Conservation (phyloP, 2,888 invertebrate species). For the Venustoraphidia nigricollis region DNA sequence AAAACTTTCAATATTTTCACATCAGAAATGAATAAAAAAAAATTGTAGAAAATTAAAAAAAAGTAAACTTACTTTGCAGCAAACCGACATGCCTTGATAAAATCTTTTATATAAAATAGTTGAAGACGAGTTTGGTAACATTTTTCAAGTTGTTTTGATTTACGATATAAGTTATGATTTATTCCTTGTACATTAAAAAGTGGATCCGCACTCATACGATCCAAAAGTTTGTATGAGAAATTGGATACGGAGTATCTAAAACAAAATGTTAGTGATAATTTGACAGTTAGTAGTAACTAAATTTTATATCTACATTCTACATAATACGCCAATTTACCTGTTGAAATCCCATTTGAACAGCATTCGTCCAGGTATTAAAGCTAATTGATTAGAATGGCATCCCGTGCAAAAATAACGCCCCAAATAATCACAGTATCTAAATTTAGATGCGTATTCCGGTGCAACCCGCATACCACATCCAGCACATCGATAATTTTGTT, state of each 20-base stretch:
- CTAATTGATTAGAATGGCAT: conserved; percentile 64
- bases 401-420: conserved; percentile 77
- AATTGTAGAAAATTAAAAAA: too few species aligned
- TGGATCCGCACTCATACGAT: conserved; percentile 62
- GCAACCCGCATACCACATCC: conserved; percentile 74
- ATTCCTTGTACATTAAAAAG: conserved; percentile 59
- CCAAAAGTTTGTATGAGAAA: conserved; percentile 60
- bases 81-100: conserved; percentile 52
- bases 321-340: conserved; percentile 23
- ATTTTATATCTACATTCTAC: too few species aligned
- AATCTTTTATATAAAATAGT: conserved; percentile 52
- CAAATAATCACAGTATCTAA: conserved; percentile 69
- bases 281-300: conserved; percentile 20
- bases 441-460: conserved; percentile 51
- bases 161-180: conserved; percentile 47
- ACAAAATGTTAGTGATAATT: conserved; percentile 12
- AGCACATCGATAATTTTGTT: conserved; percentile 66
- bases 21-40: too few species aligned
- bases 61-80: conserved; percentile 36
- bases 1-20: conserved; percentile 1
- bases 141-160: conserved; percentile 42
- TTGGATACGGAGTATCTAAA: conserved; percentile 65
- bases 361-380: conserved; percentile 53
- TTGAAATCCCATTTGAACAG: conserved; percentile 48
- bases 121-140: conserved; percentile 47